These are phyloP conservation scores for Lacanobia oleracea DNA, from an alignment of 2,888 invertebrate species.

Conservation along the genomic window DNA sequence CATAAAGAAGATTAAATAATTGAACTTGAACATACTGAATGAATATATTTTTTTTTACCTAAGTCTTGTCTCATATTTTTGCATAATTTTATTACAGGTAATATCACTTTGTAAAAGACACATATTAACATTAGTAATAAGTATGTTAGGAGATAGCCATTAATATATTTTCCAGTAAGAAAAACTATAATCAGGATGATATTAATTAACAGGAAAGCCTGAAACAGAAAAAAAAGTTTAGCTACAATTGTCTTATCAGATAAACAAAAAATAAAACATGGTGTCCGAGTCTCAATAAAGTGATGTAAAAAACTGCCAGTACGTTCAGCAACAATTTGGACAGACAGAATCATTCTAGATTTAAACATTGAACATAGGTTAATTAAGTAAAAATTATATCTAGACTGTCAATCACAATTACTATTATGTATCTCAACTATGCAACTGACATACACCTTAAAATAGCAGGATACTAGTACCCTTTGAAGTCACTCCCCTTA, in stretches of 20 bases:
- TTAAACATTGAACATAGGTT: too few species aligned
- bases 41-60: slow-evolving; percentile 63
- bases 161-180: slow-evolving; percentile 80
- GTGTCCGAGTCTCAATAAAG: neutral
- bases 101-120: slow-evolving; percentile 77
- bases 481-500: neutral
- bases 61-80: slow-evolving; percentile 83
- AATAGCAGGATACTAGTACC: neutral
- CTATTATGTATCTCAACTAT: neutral
- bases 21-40: too few species aligned
- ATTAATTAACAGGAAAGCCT: slow-evolving; percentile 85
- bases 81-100: slow-evolving; percentile 74
- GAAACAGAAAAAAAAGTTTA: slow-evolving; percentile 69
- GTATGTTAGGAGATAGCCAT: slow-evolving; percentile 82
- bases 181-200: slow-evolving; percentile 79
- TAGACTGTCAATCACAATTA: neutral
- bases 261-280: neutral
- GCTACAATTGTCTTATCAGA: neutral
- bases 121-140: slow-evolving; percentile 76
- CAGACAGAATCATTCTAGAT: too few species aligned
- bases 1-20: neutral
- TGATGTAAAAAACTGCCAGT: neutral
- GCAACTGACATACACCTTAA: neutral
- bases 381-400: too few species aligned
- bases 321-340: neutral